Conservation (phyloP, 2,797 vertebrate genomes). For the Danionella dracula region DNA sequence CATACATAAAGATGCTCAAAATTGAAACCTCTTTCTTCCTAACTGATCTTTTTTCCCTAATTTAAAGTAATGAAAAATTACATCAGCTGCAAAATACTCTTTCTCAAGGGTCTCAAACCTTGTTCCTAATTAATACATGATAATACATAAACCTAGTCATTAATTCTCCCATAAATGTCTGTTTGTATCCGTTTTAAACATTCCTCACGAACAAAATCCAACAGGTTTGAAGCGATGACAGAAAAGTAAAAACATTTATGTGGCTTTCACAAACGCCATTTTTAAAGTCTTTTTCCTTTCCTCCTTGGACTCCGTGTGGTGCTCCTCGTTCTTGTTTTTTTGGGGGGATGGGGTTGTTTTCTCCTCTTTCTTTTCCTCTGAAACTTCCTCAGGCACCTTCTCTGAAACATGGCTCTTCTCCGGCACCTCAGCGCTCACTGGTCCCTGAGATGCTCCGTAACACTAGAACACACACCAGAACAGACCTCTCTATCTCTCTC, state of each 20-base stretch:
- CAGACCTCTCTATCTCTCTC: too few relatives aligned
- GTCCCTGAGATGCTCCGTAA: constrained; percentile 38
- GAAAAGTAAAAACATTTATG: constrained; percentile 46
- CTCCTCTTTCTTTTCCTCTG: constrained; percentile 67
- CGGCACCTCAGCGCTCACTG: constrained; percentile 20
- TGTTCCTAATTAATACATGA: too few relatives aligned
- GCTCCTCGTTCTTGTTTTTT: constrained; percentile 49
- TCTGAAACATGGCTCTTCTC: constrained; percentile 61
- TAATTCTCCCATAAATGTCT: too few relatives aligned
- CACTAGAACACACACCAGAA: constrained; percentile 25
- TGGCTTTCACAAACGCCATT: constrained; percentile 85
- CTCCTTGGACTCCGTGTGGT: constrained; percentile 65
- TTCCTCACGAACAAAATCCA: constrained; percentile 25
- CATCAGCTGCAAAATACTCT: too few relatives aligned
- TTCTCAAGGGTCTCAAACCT: too few relatives aligned
- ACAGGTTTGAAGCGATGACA: not conserved
- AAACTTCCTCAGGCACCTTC: constrained; percentile 54
- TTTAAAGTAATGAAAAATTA: not conserved
- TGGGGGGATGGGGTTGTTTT: constrained; percentile 58
- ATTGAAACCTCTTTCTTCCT: not conserved
- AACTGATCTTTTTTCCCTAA: too few relatives aligned
- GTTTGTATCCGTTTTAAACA: too few relatives aligned
- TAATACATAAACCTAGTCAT: too few relatives aligned
- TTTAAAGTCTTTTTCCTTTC: constrained; percentile 78
- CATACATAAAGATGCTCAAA: not conserved